A percentile compares a stretch with the other conserved stretches of the same genome.
phyloP scores from a whole-genome alignment of 2,113 vertebrate species.

The Etheostoma cragini region DNA sequence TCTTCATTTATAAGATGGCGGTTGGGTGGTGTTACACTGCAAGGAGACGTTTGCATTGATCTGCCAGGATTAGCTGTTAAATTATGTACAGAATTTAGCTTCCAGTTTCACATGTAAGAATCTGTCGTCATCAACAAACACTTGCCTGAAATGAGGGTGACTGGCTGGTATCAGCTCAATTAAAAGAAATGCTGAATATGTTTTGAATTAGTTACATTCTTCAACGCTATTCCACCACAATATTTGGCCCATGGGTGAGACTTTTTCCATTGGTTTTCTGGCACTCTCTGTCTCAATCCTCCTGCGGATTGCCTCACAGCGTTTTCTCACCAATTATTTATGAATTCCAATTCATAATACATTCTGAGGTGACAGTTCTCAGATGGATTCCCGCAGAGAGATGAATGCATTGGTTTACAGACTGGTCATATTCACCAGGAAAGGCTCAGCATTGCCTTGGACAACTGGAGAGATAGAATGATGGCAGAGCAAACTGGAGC shows the following conservation, averaged over 20 bases:
- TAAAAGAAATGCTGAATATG: background rate
- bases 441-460: conserved; percentile 14
- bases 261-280: conserved; percentile 27
- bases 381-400: conserved; percentile 52
- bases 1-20: conserved; percentile 41
- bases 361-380: conserved; percentile 67
- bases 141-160: background rate
- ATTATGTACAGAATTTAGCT: conserved; percentile 27
- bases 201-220: conserved; percentile 6
- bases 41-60: conserved; percentile 29
- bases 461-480: background rate
- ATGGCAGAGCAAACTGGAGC: conserved; percentile 23
- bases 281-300: conserved; percentile 28
- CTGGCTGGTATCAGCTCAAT: conserved; percentile 1
- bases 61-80: conserved; percentile 57
- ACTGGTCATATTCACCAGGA: conserved; percentile 54
- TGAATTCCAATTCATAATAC: conserved; percentile 74
- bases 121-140: conserved; percentile 34
- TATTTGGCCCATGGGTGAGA: background rate
- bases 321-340: conserved; percentile 76
- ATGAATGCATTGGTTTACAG: conserved; percentile 63
- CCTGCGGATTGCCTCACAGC: conserved; percentile 40
- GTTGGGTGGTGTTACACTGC: conserved; percentile 30
- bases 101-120: conserved; percentile 10
- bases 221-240: conserved; percentile 6